Conservation (phyloP, 2,888 invertebrate species). For the Acanthosepion esculentum region DNA sequence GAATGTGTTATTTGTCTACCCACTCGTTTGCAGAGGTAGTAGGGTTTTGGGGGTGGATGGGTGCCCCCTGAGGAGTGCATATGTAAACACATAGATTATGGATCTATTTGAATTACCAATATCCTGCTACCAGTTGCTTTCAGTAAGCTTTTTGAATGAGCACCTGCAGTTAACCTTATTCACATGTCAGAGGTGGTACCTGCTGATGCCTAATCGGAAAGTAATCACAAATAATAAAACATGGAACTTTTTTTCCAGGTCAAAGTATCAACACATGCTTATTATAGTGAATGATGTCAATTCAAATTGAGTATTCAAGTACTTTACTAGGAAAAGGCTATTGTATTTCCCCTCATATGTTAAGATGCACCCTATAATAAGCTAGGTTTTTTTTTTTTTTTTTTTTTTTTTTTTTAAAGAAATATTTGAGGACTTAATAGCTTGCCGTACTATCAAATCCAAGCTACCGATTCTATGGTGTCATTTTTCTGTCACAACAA, state of each 20-base stretch:
- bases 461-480: too few species aligned
- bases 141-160: neutral
- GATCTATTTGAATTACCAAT: neutral
- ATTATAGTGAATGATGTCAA: too few species aligned
- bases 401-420: too few species aligned
- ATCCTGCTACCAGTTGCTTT: neutral
- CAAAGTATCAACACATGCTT: neutral
- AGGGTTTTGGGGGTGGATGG: neutral
- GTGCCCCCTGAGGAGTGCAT: neutral
- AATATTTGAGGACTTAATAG: too few species aligned
- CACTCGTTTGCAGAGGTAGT: neutral
- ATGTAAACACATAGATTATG: neutral
- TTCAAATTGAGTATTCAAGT: too few species aligned
- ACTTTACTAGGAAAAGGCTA: too few species aligned
- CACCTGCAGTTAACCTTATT: neutral
- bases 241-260: neutral
- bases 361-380: too few species aligned
- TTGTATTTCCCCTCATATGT: too few species aligned
- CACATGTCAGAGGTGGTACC: neutral
- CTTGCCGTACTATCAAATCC: too few species aligned
- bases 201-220: neutral
- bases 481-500: too few species aligned
- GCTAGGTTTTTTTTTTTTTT: too few species aligned
- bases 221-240: neutral
- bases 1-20: neutral